A percentile compares a stretch with the other conserved stretches of the same genome.
Evolutionary conservation across 23 tunicate species (phyloP).

Genomic region (Ciona savignyi): DNA sequence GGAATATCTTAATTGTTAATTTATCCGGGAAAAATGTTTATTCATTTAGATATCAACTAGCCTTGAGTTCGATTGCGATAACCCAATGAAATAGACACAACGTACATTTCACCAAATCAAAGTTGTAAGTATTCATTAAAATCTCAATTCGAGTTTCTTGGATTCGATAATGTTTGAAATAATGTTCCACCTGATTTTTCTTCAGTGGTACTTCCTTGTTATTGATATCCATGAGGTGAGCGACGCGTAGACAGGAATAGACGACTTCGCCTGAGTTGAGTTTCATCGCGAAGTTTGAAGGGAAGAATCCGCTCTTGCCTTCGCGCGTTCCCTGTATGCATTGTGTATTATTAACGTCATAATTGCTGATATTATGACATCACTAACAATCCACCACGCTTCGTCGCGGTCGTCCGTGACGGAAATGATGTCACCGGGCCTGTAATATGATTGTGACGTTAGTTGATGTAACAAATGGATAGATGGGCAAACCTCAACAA

Average conservation of each 20-base stretch:
- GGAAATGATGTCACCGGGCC: constrained; percentile 44
- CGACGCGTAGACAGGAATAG: constrained; percentile 19
- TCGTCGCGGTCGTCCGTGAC: constrained; percentile 60
- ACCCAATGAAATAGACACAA: too few species aligned
- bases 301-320: constrained; percentile 56
- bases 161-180: too few species aligned
- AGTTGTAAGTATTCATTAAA: too few species aligned
- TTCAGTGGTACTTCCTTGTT: constrained; percentile 31
- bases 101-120: too few species aligned
- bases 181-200: constrained; percentile 42
- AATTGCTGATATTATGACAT: neutral
- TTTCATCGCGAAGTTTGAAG: constrained; percentile 66
- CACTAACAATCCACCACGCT: constrained; percentile 82
- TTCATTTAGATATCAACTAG: too few species aligned
- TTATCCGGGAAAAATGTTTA: too few species aligned
- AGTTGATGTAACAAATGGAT: too few species aligned
- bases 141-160: too few species aligned
- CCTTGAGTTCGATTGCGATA: too few species aligned
- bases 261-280: constrained; percentile 34
- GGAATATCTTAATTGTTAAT: too few species aligned
- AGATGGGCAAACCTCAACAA: too few species aligned
- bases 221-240: constrained; percentile 7
- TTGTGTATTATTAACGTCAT: neutral
- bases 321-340: constrained; percentile 45
- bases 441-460: too few species aligned